Conservation (phyloP, 1,140 invertebrate genomes). For the Phenacoccus solenopsis region DNA sequence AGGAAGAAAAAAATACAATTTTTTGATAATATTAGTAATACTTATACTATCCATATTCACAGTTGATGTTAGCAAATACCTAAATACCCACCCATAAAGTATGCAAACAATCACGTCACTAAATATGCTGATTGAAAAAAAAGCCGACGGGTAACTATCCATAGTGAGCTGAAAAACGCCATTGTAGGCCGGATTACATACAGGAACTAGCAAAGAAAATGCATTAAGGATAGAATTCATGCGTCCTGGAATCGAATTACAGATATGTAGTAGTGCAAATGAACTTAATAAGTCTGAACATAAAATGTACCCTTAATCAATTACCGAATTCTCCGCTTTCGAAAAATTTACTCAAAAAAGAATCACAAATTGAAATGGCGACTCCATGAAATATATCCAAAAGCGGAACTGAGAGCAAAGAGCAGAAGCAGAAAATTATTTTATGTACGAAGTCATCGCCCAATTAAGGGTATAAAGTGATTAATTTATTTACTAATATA, state of each 20-base stretch:
- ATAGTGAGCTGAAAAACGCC: background rate
- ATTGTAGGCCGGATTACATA: background rate
- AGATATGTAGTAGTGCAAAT: background rate
- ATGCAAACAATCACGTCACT: background rate
- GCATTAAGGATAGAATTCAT: background rate
- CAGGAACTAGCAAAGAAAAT: background rate
- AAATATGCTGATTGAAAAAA: background rate
- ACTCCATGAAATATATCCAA: constrained; percentile 19
- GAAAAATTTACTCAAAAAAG: background rate
- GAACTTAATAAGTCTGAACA: background rate
- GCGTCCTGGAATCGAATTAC: background rate
- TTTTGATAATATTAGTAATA: too few species aligned
- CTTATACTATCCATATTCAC: too few species aligned
- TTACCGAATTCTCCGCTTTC: background rate
- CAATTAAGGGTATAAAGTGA: background rate
- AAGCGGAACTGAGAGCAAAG: constrained; percentile 7
- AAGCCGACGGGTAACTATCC: background rate
- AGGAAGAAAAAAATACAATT: too few species aligned
- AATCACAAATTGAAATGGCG: background rate
- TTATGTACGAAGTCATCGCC: background rate
- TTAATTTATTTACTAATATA: background rate
- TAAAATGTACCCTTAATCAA: background rate
- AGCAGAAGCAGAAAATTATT: background rate
- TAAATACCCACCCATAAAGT: background rate
- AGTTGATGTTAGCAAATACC: too few species aligned